These are phyloP conservation scores for Echinops telfairi DNA, from an alignment of 2,113 vertebrate species.

Conservation along the genomic window DNA sequence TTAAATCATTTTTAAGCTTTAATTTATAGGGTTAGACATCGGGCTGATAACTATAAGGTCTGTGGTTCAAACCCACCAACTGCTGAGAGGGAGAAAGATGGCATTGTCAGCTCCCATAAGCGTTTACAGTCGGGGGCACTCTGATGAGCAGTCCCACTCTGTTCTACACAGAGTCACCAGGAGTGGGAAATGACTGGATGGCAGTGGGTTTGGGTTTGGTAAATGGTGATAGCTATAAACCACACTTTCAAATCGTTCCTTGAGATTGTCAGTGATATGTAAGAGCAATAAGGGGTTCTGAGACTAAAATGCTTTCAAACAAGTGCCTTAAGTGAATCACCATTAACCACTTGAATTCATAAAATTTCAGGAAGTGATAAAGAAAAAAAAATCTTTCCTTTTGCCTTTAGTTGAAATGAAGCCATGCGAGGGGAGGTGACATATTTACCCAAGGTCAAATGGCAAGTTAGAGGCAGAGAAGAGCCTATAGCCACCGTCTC, in stretches of 20 bases:
- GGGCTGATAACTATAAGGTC: too few species aligned
- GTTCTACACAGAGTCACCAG: too few species aligned
- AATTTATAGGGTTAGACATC: not conserved
- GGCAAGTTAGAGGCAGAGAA: not conserved
- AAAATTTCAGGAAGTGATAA: not conserved
- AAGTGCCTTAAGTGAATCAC: not conserved
- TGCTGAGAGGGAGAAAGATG: too few species aligned
- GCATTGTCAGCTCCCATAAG: too few species aligned
- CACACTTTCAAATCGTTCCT: not conserved
- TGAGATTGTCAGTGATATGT: not conserved
- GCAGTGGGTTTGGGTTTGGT: not conserved
- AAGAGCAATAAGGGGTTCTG: not conserved
- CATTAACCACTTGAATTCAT: not conserved
- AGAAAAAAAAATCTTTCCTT: not conserved
- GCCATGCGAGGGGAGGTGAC: not conserved
- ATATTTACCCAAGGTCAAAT: not conserved
- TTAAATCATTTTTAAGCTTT: constrained; percentile 6
- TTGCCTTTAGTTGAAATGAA: not conserved
- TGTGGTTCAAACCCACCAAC: too few species aligned
- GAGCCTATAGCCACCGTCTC: not conserved
- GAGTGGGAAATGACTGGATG: too few species aligned
- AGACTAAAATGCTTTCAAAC: not conserved
- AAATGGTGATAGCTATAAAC: not conserved
- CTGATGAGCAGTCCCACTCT: too few species aligned
- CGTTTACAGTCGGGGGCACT: too few species aligned